phyloP scores from a whole-genome alignment of 2,888 invertebrate species.

The Heliconius sara region DNA sequence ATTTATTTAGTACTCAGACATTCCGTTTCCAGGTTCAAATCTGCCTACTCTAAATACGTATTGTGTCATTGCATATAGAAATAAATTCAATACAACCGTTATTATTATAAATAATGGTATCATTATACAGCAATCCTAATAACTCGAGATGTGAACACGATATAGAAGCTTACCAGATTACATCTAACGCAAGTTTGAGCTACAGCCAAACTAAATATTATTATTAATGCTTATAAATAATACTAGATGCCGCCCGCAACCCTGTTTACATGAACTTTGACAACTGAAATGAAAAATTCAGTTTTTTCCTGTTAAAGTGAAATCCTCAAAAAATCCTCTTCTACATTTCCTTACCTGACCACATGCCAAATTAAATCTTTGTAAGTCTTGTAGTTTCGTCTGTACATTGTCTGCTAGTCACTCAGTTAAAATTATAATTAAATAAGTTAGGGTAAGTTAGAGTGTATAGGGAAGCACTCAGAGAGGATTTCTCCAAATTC shows the following conservation, averaged over 20 bases:
- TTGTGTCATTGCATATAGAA: no score
- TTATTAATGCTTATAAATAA: neutral
- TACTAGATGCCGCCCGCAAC: neutral
- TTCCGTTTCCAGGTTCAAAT: no score
- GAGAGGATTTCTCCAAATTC: neutral
- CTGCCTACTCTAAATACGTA: no score
- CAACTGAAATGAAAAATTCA: no score
- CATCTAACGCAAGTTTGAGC: neutral
- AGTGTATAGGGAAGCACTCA: neutral
- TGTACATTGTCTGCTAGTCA: neutral
- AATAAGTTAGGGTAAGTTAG: no score
- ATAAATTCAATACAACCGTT: neutral
- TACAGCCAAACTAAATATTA: constrained; percentile 1
- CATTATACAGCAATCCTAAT: neutral
- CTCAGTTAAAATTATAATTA: neutral
- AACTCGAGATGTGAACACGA: constrained; percentile 3
- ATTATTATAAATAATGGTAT: neutral
- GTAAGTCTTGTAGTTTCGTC: neutral
- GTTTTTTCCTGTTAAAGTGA: no score
- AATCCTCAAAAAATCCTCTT: no score
- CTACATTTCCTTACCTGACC: no score
- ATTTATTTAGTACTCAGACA: no score
- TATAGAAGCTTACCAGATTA: constrained; percentile 3
- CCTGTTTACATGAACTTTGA: no score
- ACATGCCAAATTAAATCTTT: neutral